Conservation (phyloP, 2,797 vertebrate genomes). For the Chelonia mydas region DNA sequence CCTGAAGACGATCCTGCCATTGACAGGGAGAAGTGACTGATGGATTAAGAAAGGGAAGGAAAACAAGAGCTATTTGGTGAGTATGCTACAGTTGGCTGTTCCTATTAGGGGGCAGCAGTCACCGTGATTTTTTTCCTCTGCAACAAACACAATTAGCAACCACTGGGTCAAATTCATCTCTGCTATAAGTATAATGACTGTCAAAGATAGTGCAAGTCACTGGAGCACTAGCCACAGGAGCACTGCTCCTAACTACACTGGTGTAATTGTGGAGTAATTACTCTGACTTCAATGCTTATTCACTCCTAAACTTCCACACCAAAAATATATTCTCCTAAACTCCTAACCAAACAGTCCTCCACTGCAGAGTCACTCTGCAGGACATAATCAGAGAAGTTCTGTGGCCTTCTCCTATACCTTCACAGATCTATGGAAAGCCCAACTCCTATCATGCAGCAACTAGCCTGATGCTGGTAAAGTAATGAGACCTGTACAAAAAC, state of each 20-base stretch:
- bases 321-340: accelerated
- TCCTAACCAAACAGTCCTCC: neutral
- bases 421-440: neutral
- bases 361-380: neutral
- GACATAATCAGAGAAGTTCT: neutral
- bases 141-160: neutral
- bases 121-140: neutral
- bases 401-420: neutral
- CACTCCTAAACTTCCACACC: neutral
- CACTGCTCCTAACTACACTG: neutral
- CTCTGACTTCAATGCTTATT: neutral
- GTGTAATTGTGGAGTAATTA: neutral
- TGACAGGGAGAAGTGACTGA: neutral
- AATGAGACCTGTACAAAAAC: neutral
- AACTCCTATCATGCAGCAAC: neutral
- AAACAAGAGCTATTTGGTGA: neutral
- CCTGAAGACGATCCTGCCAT: neutral
- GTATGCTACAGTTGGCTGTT: neutral
- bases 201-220: neutral
- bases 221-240: neutral
- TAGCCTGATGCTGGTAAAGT: neutral
- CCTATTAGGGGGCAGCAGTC: neutral
- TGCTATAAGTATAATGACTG: neutral
- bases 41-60: neutral
- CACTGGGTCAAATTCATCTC: neutral